Conservation (phyloP, 2,113 vertebrate species). For the Tetrax tetrax region DNA sequence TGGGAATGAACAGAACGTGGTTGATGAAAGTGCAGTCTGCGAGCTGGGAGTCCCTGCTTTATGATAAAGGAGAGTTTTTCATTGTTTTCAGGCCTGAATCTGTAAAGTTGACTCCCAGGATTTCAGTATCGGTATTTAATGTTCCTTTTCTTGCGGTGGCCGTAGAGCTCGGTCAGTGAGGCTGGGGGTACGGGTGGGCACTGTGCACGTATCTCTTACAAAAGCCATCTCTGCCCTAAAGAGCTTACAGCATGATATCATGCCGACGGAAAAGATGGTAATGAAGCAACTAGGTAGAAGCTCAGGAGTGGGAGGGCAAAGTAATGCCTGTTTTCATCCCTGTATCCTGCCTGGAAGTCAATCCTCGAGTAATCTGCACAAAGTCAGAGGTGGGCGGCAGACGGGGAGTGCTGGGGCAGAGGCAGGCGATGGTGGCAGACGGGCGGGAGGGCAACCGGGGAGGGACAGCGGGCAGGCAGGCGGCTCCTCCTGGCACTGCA, state of each 20-base stretch:
- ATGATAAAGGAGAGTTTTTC: neutral
- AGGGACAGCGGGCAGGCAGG: neutral
- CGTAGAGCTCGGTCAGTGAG: rapidly evolving
- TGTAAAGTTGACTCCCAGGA: neutral
- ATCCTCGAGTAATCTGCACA: neutral
- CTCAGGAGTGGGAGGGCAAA: neutral
- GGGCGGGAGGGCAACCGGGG: neutral
- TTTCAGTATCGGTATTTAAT: neutral
- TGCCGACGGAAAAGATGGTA: neutral
- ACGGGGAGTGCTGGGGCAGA: neutral
- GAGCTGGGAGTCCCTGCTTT: neutral
- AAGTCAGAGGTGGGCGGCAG: neutral
- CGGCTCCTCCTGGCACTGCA: neutral
- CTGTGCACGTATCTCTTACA: neutral
- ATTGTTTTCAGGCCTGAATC: neutral
- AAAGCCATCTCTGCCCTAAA: neutral
- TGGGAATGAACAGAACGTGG: neutral
- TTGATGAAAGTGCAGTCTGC: neutral
- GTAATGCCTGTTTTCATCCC: neutral
- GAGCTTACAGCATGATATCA: neutral
- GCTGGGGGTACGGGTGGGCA: neutral
- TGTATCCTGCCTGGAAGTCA: neutral
- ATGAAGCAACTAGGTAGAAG: neutral
- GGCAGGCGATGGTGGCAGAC: neutral
- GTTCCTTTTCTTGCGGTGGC: neutral